Evolutionary conservation across 2,888 invertebrate genomes (phyloP).

Genomic region (Pseudoips prasinana): DNA sequence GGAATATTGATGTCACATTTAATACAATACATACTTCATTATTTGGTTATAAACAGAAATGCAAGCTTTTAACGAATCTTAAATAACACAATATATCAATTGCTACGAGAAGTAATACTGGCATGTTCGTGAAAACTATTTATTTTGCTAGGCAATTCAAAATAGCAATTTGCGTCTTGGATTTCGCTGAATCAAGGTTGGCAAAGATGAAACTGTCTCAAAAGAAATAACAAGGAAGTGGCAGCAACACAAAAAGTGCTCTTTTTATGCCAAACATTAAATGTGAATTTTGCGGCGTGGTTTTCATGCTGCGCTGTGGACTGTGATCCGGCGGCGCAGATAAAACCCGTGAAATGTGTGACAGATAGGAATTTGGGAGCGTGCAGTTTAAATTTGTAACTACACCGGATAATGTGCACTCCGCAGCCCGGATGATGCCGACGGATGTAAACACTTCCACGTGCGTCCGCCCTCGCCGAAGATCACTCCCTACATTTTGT

Average conservation of each 20-base stretch:
- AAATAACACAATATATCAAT: background rate
- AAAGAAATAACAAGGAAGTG: conserved; percentile 27
- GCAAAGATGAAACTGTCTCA: conserved; percentile 13
- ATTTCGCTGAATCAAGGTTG: conserved; percentile 26
- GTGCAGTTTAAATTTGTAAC: conserved; percentile 19
- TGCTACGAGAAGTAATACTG: conserved; percentile 1
- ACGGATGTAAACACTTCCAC: conserved; percentile 75
- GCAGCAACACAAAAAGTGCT: conserved; percentile 7
- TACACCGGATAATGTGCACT: conserved; percentile 42
- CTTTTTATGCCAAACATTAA: conserved; percentile 10
- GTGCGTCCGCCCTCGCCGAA: conserved; percentile 50
- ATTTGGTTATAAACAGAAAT: too few species aligned
- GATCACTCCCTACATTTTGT: conserved; percentile 34
- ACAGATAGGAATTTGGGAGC: conserved; percentile 25
- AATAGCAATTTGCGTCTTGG: conserved; percentile 22
- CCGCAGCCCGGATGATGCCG: conserved; percentile 40
- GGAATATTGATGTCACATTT: too few species aligned
- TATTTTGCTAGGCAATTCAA: conserved; percentile 11
- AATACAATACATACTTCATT: too few species aligned
- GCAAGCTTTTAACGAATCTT: too few species aligned
- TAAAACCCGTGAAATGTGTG: background rate
- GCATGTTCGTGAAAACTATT: conserved; percentile 3
- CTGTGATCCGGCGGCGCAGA: too few species aligned
- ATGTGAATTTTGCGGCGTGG: conserved; percentile 1
- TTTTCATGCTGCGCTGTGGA: conserved; percentile 1